Percentiles rank a stretch among this genome's conserved stretches.
Evolutionary conservation across 2,113 vertebrate species (phyloP).

Genomic region (Todiramphus chloris): DNA sequence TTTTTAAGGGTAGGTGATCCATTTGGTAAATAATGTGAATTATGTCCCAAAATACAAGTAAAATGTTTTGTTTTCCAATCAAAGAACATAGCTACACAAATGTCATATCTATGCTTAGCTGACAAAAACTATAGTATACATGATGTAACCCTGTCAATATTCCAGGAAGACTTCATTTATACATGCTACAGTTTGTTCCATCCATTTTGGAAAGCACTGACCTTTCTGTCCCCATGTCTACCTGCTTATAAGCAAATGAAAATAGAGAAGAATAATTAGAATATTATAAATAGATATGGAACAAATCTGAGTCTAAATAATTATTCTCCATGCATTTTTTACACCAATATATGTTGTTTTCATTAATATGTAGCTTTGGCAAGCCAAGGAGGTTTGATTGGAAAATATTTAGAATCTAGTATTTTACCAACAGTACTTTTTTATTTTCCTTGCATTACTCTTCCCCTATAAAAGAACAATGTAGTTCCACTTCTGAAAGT

Average conservation of each 20-base stretch:
- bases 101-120: background rate
- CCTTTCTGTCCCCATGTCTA: background rate
- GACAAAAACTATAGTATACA: background rate
- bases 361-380: background rate
- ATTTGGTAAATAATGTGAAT: background rate
- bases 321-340: background rate
- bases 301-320: background rate
- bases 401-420: background rate
- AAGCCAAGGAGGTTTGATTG: background rate
- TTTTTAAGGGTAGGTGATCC: background rate
- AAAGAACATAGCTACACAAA: background rate
- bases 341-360: background rate
- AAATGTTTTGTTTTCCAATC: background rate
- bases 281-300: background rate
- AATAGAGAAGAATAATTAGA: background rate
- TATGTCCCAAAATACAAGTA: background rate
- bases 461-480: background rate
- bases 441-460: background rate
- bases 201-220: background rate
- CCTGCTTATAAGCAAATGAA: background rate
- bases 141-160: fast-evolving
- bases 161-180: background rate
- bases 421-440: background rate
- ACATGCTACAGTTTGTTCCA: background rate
- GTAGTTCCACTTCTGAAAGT: background rate